Evolutionary conservation across 2,888 invertebrate genomes (phyloP).

Genomic region (Beris morrisii): DNA sequence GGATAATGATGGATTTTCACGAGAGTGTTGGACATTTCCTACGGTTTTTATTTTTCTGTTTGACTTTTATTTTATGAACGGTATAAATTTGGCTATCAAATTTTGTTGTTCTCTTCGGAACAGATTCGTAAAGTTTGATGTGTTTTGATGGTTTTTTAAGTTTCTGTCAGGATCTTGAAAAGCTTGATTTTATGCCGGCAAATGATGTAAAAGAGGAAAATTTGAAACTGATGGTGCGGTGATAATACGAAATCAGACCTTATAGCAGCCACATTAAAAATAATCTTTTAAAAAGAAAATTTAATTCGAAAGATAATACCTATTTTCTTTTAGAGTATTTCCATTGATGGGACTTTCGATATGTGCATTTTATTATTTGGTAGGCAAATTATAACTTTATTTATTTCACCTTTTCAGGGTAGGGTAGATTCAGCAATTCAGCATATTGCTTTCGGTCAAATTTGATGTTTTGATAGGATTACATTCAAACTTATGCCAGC

Average conservation of each 20-base stretch:
- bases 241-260: conserved; percentile 4
- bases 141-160: conserved; percentile 14
- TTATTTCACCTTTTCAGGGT: no score
- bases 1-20: conserved; percentile 19
- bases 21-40: conserved; percentile 9
- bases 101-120: background rate
- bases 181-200: background rate
- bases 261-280: conserved; percentile 1
- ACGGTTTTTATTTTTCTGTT: conserved; percentile 13
- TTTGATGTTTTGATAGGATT: no score
- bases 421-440: no score
- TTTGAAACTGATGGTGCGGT: conserved; percentile 11
- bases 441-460: no score
- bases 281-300: no score
- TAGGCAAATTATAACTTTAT: no score
- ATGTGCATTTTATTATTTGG: no score
- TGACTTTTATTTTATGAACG: conserved; percentile 21
- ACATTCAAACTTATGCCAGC: no score
- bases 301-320: no score
- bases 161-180: conserved; percentile 5
- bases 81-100: conserved; percentile 18
- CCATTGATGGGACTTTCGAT: no score
- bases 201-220: background rate
- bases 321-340: no score
- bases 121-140: conserved; percentile 9